Percentiles rank a stretch among this genome's conserved stretches.
phyloP scores from a whole-genome alignment of 2,113 vertebrate species.

The Mystacornis crossleyi region DNA sequence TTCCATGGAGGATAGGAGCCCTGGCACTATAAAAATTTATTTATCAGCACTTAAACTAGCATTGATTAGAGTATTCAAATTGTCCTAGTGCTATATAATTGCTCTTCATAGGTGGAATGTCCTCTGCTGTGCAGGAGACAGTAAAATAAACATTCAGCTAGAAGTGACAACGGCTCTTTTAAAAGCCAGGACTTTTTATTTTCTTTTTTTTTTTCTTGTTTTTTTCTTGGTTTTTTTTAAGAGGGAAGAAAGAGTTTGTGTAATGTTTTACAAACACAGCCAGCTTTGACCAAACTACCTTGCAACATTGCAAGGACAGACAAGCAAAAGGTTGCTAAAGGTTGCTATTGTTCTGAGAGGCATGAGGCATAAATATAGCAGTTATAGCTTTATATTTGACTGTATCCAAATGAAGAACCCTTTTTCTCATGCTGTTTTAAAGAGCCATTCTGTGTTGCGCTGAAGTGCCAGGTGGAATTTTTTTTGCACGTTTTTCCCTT shows the following conservation, averaged over 20 bases:
- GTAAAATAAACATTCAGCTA: constrained; percentile 71
- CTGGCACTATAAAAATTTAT: constrained; percentile 66
- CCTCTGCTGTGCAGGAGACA: constrained; percentile 49
- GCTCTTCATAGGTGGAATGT: constrained; percentile 70
- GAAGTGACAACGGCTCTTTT: constrained; percentile 66
- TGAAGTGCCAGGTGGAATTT: constrained; percentile 4
- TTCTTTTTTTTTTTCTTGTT: neutral
- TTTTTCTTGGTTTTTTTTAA: neutral
- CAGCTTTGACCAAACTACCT: neutral
- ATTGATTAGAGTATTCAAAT: constrained; percentile 76
- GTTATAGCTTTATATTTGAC: neutral
- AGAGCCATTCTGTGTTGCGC: neutral
- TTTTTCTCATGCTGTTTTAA: constrained; percentile 20
- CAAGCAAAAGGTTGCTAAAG: neutral
- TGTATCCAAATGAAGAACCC: neutral
- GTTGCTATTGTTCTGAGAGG: neutral
- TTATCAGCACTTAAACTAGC: constrained; percentile 68
- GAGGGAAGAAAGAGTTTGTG: constrained; percentile 43
- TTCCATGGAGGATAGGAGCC: constrained; percentile 64
- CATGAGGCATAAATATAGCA: neutral
- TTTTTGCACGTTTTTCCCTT: neutral
- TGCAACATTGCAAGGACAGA: constrained; percentile 5
- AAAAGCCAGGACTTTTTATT: constrained; percentile 34
- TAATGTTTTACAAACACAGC: constrained; percentile 5
- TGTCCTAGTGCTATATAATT: constrained; percentile 59